Conservation (phyloP, 92 coral and sea anemone genomes). For the Bergia sp. region DNA sequence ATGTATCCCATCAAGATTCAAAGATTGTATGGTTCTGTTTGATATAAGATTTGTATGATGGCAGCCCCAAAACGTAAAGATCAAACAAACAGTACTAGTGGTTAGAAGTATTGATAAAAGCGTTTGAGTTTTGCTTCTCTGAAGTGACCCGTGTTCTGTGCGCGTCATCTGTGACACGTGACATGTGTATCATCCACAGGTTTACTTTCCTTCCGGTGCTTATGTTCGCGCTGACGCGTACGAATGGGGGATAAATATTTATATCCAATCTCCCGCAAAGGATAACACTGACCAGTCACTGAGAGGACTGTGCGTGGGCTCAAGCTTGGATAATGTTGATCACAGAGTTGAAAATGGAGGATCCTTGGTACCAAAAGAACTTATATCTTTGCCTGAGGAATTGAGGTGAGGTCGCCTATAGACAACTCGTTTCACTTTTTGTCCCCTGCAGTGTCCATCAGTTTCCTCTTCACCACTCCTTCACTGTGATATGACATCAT, state of each 20-base stretch:
- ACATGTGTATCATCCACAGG: slow-evolving; percentile 47
- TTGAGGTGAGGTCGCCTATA: slow-evolving; percentile 44
- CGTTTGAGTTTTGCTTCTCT: too few species aligned
- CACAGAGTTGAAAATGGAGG: slow-evolving; percentile 45
- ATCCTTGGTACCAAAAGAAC: slow-evolving; percentile 23
- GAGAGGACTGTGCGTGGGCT: slow-evolving; percentile 34
- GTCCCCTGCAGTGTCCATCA: background rate
- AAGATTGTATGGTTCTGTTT: too few species aligned
- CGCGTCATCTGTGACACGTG: too few species aligned
- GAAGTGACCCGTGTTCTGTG: too few species aligned
- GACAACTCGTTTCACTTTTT: background rate
- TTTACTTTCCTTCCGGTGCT: slow-evolving; percentile 84
- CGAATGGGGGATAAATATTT: slow-evolving; percentile 90
- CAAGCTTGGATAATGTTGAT: background rate
- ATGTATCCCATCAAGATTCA: too few species aligned
- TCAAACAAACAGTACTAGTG: background rate
- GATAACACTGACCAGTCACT: slow-evolving; percentile 50
- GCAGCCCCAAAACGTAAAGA: background rate
- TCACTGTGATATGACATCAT: background rate
- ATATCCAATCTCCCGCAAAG: slow-evolving; percentile 76
- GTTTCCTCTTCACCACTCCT: too few species aligned
- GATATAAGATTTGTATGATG: background rate
- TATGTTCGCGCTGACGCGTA: slow-evolving; percentile 74
- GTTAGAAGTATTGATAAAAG: too few species aligned
- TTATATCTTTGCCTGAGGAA: slow-evolving; percentile 12